phyloP scores from a whole-genome alignment of 2,797 vertebrate genomes.

The Lates japonicus region DNA sequence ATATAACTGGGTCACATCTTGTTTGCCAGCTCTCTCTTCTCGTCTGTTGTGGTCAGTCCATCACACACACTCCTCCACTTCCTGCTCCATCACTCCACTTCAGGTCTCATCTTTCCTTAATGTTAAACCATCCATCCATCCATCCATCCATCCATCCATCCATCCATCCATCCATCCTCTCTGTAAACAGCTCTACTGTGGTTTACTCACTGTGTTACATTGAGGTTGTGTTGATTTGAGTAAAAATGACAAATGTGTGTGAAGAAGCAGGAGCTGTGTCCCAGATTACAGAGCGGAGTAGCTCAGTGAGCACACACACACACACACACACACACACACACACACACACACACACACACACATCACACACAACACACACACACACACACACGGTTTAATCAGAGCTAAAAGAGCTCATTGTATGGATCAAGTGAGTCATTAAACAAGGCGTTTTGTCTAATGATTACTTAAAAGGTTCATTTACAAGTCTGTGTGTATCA shows the following conservation, averaged over 20 bases:
- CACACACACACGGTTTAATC: slow-evolving; percentile 20
- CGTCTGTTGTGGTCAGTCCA: slow-evolving; percentile 45
- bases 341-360: too few relatives aligned
- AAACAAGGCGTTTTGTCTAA: slow-evolving; percentile 74
- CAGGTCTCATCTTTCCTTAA: slow-evolving; percentile 9
- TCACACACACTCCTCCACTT: slow-evolving; percentile 33
- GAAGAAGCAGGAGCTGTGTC: slow-evolving; percentile 29
- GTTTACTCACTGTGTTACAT: not conserved
- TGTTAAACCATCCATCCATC: slow-evolving; percentile 1
- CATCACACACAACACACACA: too few relatives aligned
- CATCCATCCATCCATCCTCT: not conserved
- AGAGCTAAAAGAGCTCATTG: slow-evolving; percentile 50
- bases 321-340: slow-evolving; percentile 10
- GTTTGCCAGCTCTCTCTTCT: slow-evolving; percentile 34
- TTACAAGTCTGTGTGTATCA: slow-evolving; percentile 31
- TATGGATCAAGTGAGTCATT: slow-evolving; percentile 61
- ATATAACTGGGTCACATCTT: slow-evolving; percentile 72
- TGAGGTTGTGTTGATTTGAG: not conserved
- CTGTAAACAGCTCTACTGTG: not conserved
- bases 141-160: too few relatives aligned
- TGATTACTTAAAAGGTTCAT: slow-evolving; percentile 61
- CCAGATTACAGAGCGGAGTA: slow-evolving; percentile 33
- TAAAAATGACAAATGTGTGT: slow-evolving; percentile 10
- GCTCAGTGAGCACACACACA: not conserved
- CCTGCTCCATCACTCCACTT: slow-evolving; percentile 26